Percentiles rank a stretch among this genome's conserved stretches.
Evolutionary conservation across 1,140 invertebrate genomes (phyloP).

Genomic region (Scaptodrosophila lebanonensis): DNA sequence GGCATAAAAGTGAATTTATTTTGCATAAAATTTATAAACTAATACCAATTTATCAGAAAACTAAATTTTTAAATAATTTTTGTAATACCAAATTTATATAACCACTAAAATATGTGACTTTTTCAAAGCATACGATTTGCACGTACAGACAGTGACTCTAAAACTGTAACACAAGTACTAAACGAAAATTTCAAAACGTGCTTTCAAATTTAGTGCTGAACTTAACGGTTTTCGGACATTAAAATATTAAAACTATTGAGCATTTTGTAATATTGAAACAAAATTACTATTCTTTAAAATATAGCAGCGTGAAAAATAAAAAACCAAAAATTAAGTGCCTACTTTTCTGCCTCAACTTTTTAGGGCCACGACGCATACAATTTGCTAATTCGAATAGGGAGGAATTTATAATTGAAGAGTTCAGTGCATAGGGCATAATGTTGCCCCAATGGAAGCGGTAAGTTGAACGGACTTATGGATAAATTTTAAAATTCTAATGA

Average conservation of each 20-base stretch:
- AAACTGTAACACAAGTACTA: conserved; percentile 38
- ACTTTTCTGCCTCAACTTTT: conserved; percentile 54
- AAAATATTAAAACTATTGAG: neutral
- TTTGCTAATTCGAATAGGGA: conserved; percentile 55
- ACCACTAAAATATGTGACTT: conserved; percentile 1
- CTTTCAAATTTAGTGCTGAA: neutral
- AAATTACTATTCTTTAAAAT: conserved; percentile 4
- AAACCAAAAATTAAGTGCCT: conserved; percentile 52
- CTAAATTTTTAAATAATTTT: neutral
- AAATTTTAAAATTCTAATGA: too few species aligned
- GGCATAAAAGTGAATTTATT: neutral
- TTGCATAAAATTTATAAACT: neutral
- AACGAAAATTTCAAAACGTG: neutral
- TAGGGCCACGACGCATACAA: conserved; percentile 63
- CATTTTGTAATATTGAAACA: neutral
- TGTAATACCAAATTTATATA: conserved; percentile 2
- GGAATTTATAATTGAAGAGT: conserved; percentile 52
- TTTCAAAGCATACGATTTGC: neutral
- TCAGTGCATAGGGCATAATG: conserved; percentile 66
- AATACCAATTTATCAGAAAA: neutral
- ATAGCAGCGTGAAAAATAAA: too few species aligned
- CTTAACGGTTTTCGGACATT: neutral
- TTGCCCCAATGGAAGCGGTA: conserved; percentile 76
- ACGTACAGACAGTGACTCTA: conserved; percentile 17
- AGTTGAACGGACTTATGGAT: conserved; percentile 17